Conservation (phyloP, 2,113 vertebrate species). For the Erinaceus europaeus region DNA sequence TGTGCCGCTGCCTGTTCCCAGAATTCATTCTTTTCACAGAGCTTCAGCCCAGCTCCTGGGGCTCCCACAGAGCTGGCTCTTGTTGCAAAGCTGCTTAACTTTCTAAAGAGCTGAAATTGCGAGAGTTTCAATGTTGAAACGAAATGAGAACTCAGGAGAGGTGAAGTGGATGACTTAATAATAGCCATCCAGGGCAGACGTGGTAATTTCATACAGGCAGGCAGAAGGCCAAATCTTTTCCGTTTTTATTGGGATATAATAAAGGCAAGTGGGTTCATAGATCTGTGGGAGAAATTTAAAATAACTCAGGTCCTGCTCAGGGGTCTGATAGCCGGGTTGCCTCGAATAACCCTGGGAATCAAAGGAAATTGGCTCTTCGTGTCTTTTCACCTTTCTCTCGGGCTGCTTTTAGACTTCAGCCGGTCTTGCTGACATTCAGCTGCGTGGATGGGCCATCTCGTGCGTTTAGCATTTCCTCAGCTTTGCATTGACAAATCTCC, state of each 20-base stretch:
- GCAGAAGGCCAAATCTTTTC: constrained; percentile 7
- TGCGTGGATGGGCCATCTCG: background rate
- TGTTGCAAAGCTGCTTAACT: background rate
- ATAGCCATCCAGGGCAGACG: background rate
- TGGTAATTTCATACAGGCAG: background rate
- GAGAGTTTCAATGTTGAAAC: background rate
- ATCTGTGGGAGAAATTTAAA: background rate
- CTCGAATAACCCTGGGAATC: background rate
- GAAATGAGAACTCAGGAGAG: background rate
- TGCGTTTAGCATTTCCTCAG: background rate
- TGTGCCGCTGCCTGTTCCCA: too few relatives aligned
- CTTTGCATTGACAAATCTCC: background rate
- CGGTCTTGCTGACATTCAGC: background rate
- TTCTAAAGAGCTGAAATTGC: background rate
- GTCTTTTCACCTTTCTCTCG: background rate
- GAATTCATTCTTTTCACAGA: too few relatives aligned
- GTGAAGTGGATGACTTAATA: background rate
- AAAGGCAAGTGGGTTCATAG: background rate
- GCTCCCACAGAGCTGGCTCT: background rate
- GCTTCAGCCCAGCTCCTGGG: background rate
- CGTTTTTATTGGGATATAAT: background rate
- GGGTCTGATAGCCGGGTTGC: background rate
- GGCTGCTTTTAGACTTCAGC: background rate
- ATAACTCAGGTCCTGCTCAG: background rate
- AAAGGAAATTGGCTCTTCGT: background rate